Percentiles rank a stretch among this genome's conserved stretches.
These are phyloP conservation scores for Philypnodon macrostomus DNA, from an alignment of 2,797 vertebrate genomes.

Conservation along the genomic window DNA sequence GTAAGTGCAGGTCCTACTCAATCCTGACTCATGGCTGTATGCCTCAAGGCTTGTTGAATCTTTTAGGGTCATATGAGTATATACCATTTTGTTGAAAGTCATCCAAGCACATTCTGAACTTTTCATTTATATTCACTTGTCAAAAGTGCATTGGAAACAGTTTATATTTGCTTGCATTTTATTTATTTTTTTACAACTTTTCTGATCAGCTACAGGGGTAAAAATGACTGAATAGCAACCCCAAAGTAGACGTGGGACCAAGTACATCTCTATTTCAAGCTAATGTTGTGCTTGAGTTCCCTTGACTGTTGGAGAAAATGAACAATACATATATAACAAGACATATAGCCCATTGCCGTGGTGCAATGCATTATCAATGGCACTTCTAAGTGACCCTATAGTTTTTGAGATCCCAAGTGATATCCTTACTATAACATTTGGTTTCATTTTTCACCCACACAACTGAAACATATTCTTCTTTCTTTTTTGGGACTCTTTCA, in stretches of 20 bases:
- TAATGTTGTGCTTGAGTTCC: no score
- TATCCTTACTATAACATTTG: no score
- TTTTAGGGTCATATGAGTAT: constrained; percentile 49
- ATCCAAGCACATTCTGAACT: constrained; percentile 31
- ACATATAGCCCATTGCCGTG: no score
- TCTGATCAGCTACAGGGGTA: background rate
- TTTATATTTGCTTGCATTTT: no score
- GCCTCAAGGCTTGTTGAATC: constrained; percentile 45
- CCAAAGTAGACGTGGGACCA: no score
- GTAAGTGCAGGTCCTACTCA: constrained; percentile 16
- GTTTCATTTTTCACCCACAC: no score
- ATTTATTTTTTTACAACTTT: no score
- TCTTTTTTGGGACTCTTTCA: constrained; percentile 4
- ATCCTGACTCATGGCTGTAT: constrained; percentile 24
- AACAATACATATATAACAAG: no score
- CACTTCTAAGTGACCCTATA: background rate
- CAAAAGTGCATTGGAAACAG: background rate
- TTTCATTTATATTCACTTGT: constrained; percentile 14
- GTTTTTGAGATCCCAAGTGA: background rate
- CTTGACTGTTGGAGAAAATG: no score
- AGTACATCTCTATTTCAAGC: no score
- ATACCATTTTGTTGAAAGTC: constrained; percentile 24
- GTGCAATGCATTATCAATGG: background rate
- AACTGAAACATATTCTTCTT: no score
- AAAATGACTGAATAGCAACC: background rate